Evolutionary conservation across 2,888 invertebrate species (phyloP).

Genomic region (Hypolimnas misippus): DNA sequence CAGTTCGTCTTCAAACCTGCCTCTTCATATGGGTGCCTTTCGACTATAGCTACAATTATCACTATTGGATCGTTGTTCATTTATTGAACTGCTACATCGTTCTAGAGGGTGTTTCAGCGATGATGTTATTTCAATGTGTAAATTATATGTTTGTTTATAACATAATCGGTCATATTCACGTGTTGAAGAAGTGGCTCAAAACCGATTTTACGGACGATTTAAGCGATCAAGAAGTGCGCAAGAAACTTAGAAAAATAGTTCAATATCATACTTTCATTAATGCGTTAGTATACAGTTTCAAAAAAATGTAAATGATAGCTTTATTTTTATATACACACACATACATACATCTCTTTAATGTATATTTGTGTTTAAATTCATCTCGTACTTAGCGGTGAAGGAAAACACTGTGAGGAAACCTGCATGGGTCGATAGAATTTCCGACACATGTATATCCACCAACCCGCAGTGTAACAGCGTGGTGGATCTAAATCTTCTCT

Average conservation of each 20-base stretch:
- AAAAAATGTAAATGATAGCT: no score
- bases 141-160: slow-evolving; percentile 53
- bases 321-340: no score
- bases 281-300: slow-evolving; percentile 45
- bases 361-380: no score
- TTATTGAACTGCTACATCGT: slow-evolving; percentile 44
- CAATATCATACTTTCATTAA: slow-evolving; percentile 52
- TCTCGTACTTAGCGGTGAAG: no score
- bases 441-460: no score
- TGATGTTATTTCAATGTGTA: slow-evolving; percentile 48
- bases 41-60: slow-evolving; percentile 52
- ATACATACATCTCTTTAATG: no score
- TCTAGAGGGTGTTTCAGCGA: slow-evolving; percentile 35
- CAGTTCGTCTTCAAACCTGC: slow-evolving; percentile 50
- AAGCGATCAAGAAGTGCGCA: slow-evolving; percentile 44
- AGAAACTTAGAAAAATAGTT: slow-evolving; percentile 47
- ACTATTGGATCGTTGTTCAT: slow-evolving; percentile 49
- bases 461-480: no score
- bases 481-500: no score
- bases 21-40: slow-evolving; percentile 55
- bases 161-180: slow-evolving; percentile 53
- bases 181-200: slow-evolving; percentile 50
- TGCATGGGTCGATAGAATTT: no score
- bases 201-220: slow-evolving; percentile 39
- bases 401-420: no score